These are phyloP conservation scores for Bubo scandiacus DNA, from an alignment of 2,113 vertebrate genomes.

Conservation along the genomic window DNA sequence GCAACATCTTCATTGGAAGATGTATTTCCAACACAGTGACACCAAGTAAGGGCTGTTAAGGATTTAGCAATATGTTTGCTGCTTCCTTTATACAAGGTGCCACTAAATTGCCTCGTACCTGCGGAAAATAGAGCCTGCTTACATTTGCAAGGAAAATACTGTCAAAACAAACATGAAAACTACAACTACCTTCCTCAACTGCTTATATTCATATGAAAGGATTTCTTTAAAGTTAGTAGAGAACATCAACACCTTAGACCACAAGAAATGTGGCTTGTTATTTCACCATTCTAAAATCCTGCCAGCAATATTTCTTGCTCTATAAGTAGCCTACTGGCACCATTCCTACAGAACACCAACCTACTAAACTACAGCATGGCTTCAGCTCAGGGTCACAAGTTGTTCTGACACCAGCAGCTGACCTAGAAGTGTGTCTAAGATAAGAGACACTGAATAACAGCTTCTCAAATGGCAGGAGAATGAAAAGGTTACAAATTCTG, in stretches of 20 bases:
- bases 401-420: conserved; percentile 49
- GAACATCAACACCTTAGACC: not conserved
- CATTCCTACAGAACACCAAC: not conserved
- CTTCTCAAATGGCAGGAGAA: conserved; percentile 62
- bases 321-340: conserved; percentile 12
- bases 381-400: conserved; percentile 28
- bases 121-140: not conserved
- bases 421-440: conserved; percentile 38
- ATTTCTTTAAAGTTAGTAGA: not conserved
- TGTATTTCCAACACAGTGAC: not conserved
- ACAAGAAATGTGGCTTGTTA: not conserved
- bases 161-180: not conserved
- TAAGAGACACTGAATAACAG: conserved; percentile 36
- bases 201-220: not conserved
- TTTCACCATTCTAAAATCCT: not conserved
- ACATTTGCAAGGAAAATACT: not conserved
- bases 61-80: not conserved
- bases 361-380: not conserved
- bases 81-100: not conserved
- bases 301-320: not conserved
- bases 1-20: not conserved
- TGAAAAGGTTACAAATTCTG: conserved; percentile 62
- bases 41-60: not conserved
- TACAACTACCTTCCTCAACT: not conserved
- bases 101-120: not conserved